Conservation (phyloP, 2,888 invertebrate species). For the Plagiodera versicolora region DNA sequence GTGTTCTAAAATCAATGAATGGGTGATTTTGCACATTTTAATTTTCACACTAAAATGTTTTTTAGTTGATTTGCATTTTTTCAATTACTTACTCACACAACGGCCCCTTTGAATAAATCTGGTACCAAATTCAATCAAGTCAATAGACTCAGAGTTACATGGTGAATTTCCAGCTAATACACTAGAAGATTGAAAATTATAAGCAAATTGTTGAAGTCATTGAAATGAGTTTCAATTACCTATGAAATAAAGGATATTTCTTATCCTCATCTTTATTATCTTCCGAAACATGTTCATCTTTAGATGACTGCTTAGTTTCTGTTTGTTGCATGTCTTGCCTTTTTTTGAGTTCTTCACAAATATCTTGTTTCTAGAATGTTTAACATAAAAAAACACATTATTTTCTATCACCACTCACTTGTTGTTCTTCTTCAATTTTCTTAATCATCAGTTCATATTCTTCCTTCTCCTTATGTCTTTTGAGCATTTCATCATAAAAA, state of each 20-base stretch:
- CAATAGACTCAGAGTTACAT: constrained; percentile 62
- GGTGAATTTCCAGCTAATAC: constrained; percentile 62
- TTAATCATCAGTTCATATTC: constrained; percentile 64
- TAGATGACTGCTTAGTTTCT: constrained; percentile 62
- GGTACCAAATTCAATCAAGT: constrained; percentile 59
- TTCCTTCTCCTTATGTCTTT: constrained; percentile 68
- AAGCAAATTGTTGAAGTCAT: constrained; percentile 19
- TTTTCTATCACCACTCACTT: constrained; percentile 53
- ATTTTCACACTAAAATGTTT: no score
- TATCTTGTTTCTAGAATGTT: constrained; percentile 62
- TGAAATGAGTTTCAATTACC: constrained; percentile 14
- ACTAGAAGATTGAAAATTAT: constrained; percentile 41
- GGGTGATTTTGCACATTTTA: no score
- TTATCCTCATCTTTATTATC: constrained; percentile 33
- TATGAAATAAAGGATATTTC: constrained; percentile 24
- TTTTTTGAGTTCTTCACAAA: constrained; percentile 75
- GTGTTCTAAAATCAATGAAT: background rate
- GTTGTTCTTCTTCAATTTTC: constrained; percentile 67
- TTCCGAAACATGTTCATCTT: constrained; percentile 39
- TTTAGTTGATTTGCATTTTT: no score
- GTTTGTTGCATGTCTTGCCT: constrained; percentile 77
- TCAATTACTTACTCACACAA: constrained; percentile 64
- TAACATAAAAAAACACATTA: background rate
- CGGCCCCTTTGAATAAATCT: constrained; percentile 72
- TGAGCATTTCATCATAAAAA: constrained; percentile 90